Base-by-base conservation (phyloP, 2,113 vertebrate genomes). In the Lepus europaeus region DNA sequence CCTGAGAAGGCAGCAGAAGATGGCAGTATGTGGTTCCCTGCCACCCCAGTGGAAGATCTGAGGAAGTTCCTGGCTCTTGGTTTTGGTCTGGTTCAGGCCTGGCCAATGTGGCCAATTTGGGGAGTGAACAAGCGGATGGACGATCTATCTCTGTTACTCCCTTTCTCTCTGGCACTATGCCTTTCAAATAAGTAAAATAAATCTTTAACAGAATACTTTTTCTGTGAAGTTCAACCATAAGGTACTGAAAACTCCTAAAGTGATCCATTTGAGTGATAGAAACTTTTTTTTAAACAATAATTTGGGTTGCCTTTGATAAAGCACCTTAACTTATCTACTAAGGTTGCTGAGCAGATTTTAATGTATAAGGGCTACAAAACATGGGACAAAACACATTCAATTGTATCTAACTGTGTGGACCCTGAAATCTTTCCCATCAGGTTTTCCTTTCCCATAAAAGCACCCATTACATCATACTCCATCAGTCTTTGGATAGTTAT, bases 281-380 rank as follows among this genome's bases (percentile, higher is more conserved):
- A 90, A 90, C 3, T n/a, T 22, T 51, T 93, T 94, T 59, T 56
- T 59, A 39, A 16, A 72, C 11, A 77, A 93, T 66, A 33, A 4
- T 89, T 85, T 61, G 27, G 20, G 22, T 31, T 70, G 2, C 19
- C 51, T 1, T 13, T 87, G 9, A 68, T n/a, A 51, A 23, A 90
- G 69, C 10, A 73, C 9, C n/a, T 88, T 51, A 76, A 88, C 88
- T 89, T 95, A 76, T 77, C 11, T 81, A 90, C 63, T 64, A 53
- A 17, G 89, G 53, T 61, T 84, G 36, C 19, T 87, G 1, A n/a
- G 36, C 70, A 87, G 77, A 61, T 31, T 90, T 88, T 73, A 31
- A 64, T 69, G 51, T 25, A 86, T 12, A 56, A 22, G 6, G 10
- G 56, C 4, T 11, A 84, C 10, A 79, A 76, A 68, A 29, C 7